phyloP scores from a whole-genome alignment of 2,797 vertebrate genomes.

The Poliocrania exsul region DNA sequence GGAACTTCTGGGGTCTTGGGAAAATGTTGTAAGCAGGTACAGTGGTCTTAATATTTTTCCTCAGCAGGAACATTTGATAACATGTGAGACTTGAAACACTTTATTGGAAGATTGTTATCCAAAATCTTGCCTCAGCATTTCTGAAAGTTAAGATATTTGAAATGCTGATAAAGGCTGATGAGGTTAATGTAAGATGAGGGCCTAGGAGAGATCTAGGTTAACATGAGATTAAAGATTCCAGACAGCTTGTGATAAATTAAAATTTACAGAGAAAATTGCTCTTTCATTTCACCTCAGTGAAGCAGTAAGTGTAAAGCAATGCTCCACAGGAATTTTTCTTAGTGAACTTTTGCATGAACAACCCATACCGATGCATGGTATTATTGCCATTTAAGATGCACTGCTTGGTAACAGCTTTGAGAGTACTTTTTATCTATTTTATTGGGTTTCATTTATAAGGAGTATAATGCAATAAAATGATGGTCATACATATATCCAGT shows the following conservation, averaged over 20 bases:
- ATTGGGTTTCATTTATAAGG: not conserved
- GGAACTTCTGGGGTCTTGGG: not conserved
- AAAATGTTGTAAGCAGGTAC: not conserved
- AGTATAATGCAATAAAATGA: not conserved
- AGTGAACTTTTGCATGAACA: not conserved
- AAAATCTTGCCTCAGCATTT: not conserved
- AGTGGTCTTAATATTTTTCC: not conserved
- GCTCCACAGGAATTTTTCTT: not conserved
- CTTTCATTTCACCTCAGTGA: not conserved
- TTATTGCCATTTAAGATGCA: not conserved
- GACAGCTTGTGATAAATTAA: not conserved
- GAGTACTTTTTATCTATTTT: not conserved
- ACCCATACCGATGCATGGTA: not conserved
- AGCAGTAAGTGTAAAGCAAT: not conserved
- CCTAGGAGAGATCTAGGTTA: not conserved
- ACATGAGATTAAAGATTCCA: not conserved
- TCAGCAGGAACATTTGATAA: not conserved
- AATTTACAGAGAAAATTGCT: not conserved
- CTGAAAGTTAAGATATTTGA: slow-evolving; percentile 15
- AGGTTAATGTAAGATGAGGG: not conserved
- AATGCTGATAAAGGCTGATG: not conserved
- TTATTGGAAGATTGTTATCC: not conserved
- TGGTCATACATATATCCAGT: no score
- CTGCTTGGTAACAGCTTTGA: not conserved
- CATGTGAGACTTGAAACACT: not conserved